Evolutionary conservation across 2,888 invertebrate genomes (phyloP).

Genomic region (Drosophila diplacantha): DNA sequence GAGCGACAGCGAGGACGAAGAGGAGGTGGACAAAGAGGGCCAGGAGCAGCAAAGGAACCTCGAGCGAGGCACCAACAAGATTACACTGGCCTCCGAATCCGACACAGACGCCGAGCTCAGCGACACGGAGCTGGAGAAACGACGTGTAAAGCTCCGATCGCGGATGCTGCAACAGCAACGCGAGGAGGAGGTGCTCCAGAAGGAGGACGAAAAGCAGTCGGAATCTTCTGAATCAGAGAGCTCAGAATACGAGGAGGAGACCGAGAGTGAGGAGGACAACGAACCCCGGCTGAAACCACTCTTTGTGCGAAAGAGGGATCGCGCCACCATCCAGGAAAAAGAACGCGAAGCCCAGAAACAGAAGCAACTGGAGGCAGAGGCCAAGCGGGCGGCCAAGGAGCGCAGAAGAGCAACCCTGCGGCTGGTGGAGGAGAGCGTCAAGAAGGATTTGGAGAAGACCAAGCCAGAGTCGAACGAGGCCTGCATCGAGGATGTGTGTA

Average conservation of each 20-base stretch:
- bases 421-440: constrained; percentile 92
- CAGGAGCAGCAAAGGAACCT: constrained; percentile 77
- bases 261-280: constrained; percentile 93
- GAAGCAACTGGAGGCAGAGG: constrained; percentile 90
- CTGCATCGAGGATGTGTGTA: constrained; percentile 90
- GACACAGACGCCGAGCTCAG: constrained; percentile 91
- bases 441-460: constrained; percentile 85
- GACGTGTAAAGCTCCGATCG: constrained; percentile 84
- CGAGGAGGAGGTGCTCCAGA: constrained; percentile 81
- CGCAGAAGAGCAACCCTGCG: constrained; percentile 91
- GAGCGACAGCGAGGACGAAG: constrained; percentile 78
- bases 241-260: constrained; percentile 88
- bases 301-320: constrained; percentile 94
- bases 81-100: constrained; percentile 78
- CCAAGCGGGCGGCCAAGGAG: constrained; percentile 91
- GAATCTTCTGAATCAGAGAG: constrained; percentile 84
- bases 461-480: constrained; percentile 86
- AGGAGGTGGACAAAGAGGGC: constrained; percentile 69
- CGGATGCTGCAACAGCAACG: constrained; percentile 84
- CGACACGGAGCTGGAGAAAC: constrained; percentile 89
- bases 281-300: constrained; percentile 96
- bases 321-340: constrained; percentile 96
- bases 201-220: constrained; percentile 81
- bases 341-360: constrained; percentile 92
- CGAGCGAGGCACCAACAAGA: constrained; percentile 76